Base-by-base conservation (phyloP, 2,888 invertebrate species). In the Oxyscelio sp. region DNA sequence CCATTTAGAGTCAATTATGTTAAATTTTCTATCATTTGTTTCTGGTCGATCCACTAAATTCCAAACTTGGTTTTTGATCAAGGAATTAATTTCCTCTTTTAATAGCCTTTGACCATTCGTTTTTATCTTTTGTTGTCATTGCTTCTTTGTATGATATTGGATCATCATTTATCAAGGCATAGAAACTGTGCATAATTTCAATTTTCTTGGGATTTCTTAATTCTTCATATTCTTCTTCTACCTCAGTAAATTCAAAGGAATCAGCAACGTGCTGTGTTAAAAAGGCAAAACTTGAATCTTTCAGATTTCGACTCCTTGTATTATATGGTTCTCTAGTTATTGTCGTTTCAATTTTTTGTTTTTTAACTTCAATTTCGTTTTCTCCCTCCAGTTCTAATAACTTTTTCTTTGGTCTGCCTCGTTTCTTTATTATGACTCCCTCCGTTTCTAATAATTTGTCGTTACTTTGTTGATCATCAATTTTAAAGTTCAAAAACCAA, bases 1-100 rank as follows among this genome's bases (percentile, higher is more conserved):
- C 83, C 83, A 84, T 52, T 40, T 80, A 8, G 74, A 86, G 21
- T 83, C 83, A n/a, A n/a, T n/a, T n/a, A n/a, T n/a, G n/a, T n/a
- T n/a, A n/a, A n/a, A n/a, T n/a, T n/a, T n/a, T n/a, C n/a, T n/a
- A n/a, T n/a, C n/a, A n/a, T n/a, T n/a, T n/a, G n/a, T n/a, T n/a
- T n/a, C n/a, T n/a, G n/a, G n/a, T n/a, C n/a, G n/a, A n/a, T n/a
- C n/a, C n/a, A n/a, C n/a, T n/a, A n/a, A n/a, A n/a, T n/a, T n/a
- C n/a, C n/a, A n/a, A n/a, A n/a, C n/a, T n/a, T n/a, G n/a, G n/a
- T n/a, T n/a, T n/a, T n/a, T n/a, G n/a, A n/a, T n/a, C n/a, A n/a
- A n/a, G n/a, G n/a, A n/a, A n/a, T n/a, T n/a, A n/a, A n/a, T n/a
- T n/a, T n/a, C n/a, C n/a, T n/a, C n/a, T n/a, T n/a, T n/a, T n/a